These are phyloP conservation scores for Coilia nasus DNA, from an alignment of 2,797 vertebrate genomes.

Conservation along the genomic window DNA sequence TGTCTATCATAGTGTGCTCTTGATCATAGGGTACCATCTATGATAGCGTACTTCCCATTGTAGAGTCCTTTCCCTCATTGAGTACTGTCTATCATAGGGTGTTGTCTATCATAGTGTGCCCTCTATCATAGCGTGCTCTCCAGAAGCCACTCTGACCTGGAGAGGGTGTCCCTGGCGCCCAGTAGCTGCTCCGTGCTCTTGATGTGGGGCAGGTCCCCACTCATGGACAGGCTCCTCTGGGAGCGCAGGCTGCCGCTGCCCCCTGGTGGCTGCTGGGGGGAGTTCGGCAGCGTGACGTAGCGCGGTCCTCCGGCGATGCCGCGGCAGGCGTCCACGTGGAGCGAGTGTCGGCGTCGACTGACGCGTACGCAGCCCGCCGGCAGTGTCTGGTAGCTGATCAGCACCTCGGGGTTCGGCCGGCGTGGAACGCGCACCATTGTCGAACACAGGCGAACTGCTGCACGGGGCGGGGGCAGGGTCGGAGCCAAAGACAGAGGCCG, in stretches of 20 bases:
- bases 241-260: slow-evolving; percentile 73
- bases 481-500: slow-evolving; percentile 51
- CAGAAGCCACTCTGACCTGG: slow-evolving; percentile 90
- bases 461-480: background rate
- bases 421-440: slow-evolving; percentile 76
- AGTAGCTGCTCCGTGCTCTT: slow-evolving; percentile 68
- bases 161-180: slow-evolving; percentile 79
- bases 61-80: no score
- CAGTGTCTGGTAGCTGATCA: slow-evolving; percentile 91
- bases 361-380: slow-evolving; percentile 80
- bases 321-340: slow-evolving; percentile 79
- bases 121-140: slow-evolving; percentile 89
- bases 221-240: slow-evolving; percentile 91
- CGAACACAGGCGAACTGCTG: slow-evolving; percentile 59
- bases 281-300: slow-evolving; percentile 70
- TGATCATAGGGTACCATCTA: slow-evolving; percentile 39
- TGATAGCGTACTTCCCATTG: slow-evolving; percentile 90
- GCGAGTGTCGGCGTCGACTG: slow-evolving; percentile 83
- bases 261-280: slow-evolving; percentile 63
- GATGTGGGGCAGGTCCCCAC: slow-evolving; percentile 81
- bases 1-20: background rate
- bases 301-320: slow-evolving; percentile 60
- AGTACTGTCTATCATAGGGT: no score
- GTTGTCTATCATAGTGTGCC: background rate
- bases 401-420: slow-evolving; percentile 75